Base-by-base conservation (phyloP, 2,888 invertebrate genomes). In the Gandaritis pyraliata region DNA sequence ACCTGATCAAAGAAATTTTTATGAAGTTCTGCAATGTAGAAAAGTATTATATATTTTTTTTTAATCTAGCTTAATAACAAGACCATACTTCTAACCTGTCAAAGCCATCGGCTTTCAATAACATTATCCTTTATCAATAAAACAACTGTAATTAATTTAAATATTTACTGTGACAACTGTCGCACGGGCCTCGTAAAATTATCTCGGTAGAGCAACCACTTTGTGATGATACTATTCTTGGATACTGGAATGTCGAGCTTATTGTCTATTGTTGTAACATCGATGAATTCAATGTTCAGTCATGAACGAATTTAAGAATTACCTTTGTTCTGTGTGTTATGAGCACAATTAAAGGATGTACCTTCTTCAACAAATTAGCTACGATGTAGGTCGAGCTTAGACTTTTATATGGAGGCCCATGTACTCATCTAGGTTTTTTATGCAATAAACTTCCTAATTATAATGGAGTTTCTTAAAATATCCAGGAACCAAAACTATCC, bases 1-100 rank as follows among this genome's bases (percentile, higher is more conserved):
- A 68, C 97, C 97, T 97, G 83, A 18, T 36, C 7, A 38, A 18
- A 43, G 6, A 2, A 43, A 16, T n/a, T n/a, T 15, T 4, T 4
- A 29, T 29, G 29, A 6, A 29, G 29, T 29, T 29, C 6, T 29
- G 6, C 29, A 29, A 4, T n/a, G n/a, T n/a, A n/a, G n/a, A n/a
- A n/a, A n/a, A n/a, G n/a, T n/a, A n/a, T n/a, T n/a, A n/a, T 29
- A 29, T 29, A 29, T 23, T 23, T 23, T 23, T 23, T 23, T 5
- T 3, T 1, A 1, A 23, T 10, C 33, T 10, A 33, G 33, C 33
- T 1, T 33, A 8, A 33, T 8, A 33, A 33, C 8, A 5, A 33
- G 10, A 43, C 18, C 12, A 53, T 43, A 33, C 58, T 47, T 43
- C 33, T 54, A 45, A 64, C 64, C 60, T 64, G 58, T 49, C 62